Evolutionary conservation across 1,140 invertebrate genomes (phyloP).

Genomic region (Bombus sylvicola): DNA sequence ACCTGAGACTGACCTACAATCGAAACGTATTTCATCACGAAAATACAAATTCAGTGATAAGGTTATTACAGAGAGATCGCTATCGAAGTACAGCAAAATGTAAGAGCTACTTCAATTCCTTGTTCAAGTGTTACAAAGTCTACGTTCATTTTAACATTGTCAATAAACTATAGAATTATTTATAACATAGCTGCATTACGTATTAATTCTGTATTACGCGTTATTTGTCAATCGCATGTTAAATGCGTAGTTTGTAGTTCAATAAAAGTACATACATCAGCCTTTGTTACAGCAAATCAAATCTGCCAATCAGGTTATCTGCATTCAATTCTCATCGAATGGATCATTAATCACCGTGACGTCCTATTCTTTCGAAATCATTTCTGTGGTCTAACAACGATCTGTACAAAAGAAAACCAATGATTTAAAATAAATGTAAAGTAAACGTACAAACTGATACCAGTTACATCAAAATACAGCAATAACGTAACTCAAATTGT

Average conservation of each 20-base stretch:
- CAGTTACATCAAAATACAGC: background rate
- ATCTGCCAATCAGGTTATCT: background rate
- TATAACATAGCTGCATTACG: background rate
- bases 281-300: background rate
- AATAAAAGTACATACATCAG: background rate
- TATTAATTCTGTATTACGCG: background rate
- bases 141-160: background rate
- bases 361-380: background rate
- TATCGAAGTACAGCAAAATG: background rate
- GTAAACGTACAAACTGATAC: background rate
- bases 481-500: background rate
- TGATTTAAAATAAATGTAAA: background rate
- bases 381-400: background rate
- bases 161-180: background rate
- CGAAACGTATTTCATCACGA: too few species aligned
- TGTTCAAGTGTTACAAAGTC: background rate
- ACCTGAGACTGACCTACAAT: too few species aligned
- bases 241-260: background rate
- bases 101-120: background rate
- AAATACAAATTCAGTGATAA: too few species aligned
- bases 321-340: background rate
- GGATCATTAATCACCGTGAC: background rate
- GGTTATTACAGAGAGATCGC: too few species aligned
- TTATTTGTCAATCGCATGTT: background rate
- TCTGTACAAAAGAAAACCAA: background rate